Base-by-base conservation (phyloP, 2,888 invertebrate species). In the Aphodius sticticus region DNA sequence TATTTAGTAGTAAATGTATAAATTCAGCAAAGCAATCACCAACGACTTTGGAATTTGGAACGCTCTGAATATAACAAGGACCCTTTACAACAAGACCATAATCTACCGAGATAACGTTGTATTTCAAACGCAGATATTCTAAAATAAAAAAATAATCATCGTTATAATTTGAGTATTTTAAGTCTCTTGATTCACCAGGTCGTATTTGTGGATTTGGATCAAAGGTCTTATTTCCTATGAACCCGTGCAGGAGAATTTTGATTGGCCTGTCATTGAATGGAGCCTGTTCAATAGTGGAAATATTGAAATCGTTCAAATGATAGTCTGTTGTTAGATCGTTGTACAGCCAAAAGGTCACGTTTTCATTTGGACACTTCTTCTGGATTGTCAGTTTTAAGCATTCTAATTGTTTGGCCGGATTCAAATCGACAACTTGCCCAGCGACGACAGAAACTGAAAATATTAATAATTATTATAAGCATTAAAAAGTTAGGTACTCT, bases 221-320 rank as follows among this genome's bases (percentile, higher is more conserved):
- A 16, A 69, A 15, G 6, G 38, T 14, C 9, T 16, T 71, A 53
- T 70, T 69, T 37, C 72, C 78, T 7, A 15, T 53, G 53, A 38
- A 78, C 6, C 78, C 78, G 53, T 78, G 78, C 12, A 78, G 16
- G 36, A 78, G n/a, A 72, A 78, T 74, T 53, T 78, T 78, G 16
- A 78, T 69, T 9, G 78, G 78, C 6, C 16, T 38, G 12, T 78
- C 16, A 6, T 26, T 78, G 69, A 78, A 74, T 4, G 78, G 78
- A 12, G 78, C 78, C 5, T 72, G 9, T 38, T 12, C 7, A 16
- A 78, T 16, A 53, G 53, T 69, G 6, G 12, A 1, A 7, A 26
- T n/a, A n/a, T 78, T 35, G 16, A 5, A 53, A 2, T 72, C 69
- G 37, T 38, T 35, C 12, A 53, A 53, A 12, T 53, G 53, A 53